phyloP scores from a whole-genome alignment of 2,888 invertebrate genomes.

The Pyralis farinalis region DNA sequence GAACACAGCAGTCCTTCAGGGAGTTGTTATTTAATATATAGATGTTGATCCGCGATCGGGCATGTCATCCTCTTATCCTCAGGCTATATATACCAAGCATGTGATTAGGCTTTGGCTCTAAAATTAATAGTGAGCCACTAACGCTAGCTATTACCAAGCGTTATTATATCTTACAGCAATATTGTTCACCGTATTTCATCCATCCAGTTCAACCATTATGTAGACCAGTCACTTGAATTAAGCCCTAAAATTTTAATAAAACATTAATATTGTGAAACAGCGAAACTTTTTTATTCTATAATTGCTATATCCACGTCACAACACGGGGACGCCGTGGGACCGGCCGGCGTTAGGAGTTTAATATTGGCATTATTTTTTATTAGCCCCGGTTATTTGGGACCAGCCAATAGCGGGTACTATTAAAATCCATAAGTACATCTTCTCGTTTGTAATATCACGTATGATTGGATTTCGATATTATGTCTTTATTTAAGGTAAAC shows the following conservation, averaged over 20 bases:
- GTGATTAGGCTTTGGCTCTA: too few species aligned
- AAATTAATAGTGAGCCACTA: too few species aligned
- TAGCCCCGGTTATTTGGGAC: constrained; percentile 36
- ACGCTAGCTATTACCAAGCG: too few species aligned
- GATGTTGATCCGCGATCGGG: too few species aligned
- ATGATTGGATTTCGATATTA: constrained; percentile 20
- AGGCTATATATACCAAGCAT: too few species aligned
- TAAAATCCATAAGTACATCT: constrained; percentile 25
- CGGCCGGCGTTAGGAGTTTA: constrained; percentile 40
- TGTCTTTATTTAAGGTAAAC: too few species aligned
- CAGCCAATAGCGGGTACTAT: constrained; percentile 29
- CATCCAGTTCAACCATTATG: background rate
- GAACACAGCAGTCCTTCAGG: too few species aligned
- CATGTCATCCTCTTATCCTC: too few species aligned
- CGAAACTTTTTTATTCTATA: constrained; percentile 19
- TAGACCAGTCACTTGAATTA: background rate
- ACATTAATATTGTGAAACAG: background rate
- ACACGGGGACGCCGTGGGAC: constrained; percentile 35
- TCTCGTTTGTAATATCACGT: constrained; percentile 21
- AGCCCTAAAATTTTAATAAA: background rate
- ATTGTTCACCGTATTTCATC: too few species aligned
- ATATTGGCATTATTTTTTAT: constrained; percentile 59
- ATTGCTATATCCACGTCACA: constrained; percentile 36
- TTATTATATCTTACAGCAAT: too few species aligned
- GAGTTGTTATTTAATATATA: too few species aligned